These are phyloP conservation scores for Falco rusticolus DNA, from an alignment of 2,797 vertebrate genomes.

Conservation along the genomic window DNA sequence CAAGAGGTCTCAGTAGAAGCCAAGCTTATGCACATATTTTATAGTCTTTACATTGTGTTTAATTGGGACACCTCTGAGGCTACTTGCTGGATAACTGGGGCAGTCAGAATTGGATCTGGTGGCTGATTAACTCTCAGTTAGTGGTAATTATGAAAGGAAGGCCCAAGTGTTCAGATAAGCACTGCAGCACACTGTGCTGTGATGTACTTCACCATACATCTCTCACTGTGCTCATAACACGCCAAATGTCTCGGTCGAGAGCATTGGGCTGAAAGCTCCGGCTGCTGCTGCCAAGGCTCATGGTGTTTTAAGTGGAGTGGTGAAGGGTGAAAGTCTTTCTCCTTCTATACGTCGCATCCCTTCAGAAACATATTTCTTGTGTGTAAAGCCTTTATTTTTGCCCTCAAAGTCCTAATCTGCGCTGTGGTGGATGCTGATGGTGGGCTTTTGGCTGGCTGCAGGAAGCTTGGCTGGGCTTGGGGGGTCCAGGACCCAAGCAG, in stretches of 20 bases:
- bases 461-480: not conserved
- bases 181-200: not conserved
- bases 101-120: not conserved
- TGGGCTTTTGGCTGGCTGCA: not conserved
- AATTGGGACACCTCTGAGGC: slow-evolving; percentile 29
- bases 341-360: not conserved
- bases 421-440: fast-evolving
- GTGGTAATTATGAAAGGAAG: slow-evolving; percentile 29
- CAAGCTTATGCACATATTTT: slow-evolving; percentile 8
- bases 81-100: not conserved
- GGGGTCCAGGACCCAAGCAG: not conserved
- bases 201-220: not conserved
- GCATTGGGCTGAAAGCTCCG: fast-evolving
- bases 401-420: not conserved
- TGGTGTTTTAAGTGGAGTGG: not conserved
- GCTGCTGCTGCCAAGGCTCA: not conserved
- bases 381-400: not conserved
- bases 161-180: not conserved
- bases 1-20: slow-evolving; percentile 44
- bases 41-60: slow-evolving; percentile 22
- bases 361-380: not conserved
- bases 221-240: not conserved
- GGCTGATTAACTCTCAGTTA: slow-evolving; percentile 35
- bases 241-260: not conserved
- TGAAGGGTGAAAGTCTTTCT: not conserved